Evolutionary conservation across 2,113 vertebrate genomes (phyloP).

Genomic region (Phalacrocorax aristotelis): DNA sequence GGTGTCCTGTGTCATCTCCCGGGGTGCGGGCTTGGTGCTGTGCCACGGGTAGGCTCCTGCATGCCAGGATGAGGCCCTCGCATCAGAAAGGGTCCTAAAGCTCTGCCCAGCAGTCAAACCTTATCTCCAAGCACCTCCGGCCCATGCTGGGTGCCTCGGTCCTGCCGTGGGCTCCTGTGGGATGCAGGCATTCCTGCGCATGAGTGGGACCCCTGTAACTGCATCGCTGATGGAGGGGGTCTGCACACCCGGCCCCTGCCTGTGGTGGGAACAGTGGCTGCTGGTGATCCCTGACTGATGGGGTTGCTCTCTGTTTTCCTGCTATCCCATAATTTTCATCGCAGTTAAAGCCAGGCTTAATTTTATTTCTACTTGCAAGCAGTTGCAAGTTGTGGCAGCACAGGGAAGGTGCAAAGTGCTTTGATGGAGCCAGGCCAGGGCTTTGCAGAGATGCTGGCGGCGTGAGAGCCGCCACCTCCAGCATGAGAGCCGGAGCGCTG

Average conservation of each 20-base stretch:
- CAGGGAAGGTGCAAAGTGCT: not conserved
- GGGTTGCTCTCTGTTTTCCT: not conserved
- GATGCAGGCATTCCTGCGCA: not conserved
- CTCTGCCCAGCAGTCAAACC: not conserved
- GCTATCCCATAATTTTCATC: not conserved
- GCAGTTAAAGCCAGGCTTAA: not conserved
- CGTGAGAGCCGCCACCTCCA: not conserved
- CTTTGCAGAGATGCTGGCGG: rapidly evolving
- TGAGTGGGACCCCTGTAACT: not conserved
- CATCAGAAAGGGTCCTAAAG: not conserved
- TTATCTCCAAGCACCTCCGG: not conserved
- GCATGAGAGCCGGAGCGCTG: not conserved
- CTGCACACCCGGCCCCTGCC: not conserved
- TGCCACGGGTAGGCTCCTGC: not conserved
- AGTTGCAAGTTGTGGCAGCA: rapidly evolving
- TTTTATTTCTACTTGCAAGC: not conserved
- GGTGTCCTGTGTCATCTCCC: not conserved
- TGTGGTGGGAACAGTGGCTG: not conserved
- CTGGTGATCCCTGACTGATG: not conserved
- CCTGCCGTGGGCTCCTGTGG: not conserved
- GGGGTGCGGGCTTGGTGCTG: not conserved
- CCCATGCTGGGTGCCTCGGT: not conserved
- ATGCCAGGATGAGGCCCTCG: not conserved
- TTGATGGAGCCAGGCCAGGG: not conserved
- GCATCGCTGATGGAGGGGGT: not conserved